phyloP scores from a whole-genome alignment of 2,113 vertebrate genomes.

The Planiliza haematocheilus region DNA sequence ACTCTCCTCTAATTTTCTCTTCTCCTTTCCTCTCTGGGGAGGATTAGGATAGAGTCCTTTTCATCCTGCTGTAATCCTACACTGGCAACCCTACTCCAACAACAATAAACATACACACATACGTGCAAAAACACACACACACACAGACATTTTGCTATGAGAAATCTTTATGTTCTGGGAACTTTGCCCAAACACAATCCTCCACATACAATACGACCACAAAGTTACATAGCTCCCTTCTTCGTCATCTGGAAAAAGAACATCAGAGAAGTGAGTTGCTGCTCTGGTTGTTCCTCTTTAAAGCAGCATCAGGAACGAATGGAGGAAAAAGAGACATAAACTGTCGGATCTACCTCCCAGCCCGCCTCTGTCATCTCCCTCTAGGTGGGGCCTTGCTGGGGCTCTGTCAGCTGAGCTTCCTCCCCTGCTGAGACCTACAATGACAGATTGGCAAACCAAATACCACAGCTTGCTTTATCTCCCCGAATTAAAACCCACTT shows the following conservation, averaged over 20 bases:
- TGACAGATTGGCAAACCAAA: constrained; percentile 77
- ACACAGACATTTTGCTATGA: constrained; percentile 26
- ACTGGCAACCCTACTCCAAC: constrained; percentile 63
- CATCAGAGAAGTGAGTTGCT: constrained; percentile 14
- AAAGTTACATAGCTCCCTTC: constrained; percentile 7
- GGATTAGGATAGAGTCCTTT: constrained; percentile 75
- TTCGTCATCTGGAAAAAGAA: constrained; percentile 9
- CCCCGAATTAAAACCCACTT: constrained; percentile 71
- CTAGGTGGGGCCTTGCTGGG: constrained; percentile 56
- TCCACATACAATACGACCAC: constrained; percentile 24
- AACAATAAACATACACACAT: constrained; percentile 51
- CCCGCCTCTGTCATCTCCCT: constrained; percentile 46
- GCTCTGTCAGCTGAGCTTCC: constrained; percentile 64
- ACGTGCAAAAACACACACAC: constrained; percentile 20
- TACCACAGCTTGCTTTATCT: constrained; percentile 70
- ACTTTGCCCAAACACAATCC: constrained; percentile 14
- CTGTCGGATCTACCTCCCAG: constrained; percentile 51
- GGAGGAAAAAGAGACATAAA: constrained; percentile 41
- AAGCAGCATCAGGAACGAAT: constrained; percentile 28
- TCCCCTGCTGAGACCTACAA: constrained; percentile 65
- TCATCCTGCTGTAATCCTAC: constrained; percentile 76
- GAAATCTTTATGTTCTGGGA: constrained; percentile 34
- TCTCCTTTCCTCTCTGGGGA: constrained; percentile 49
- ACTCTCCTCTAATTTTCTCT: constrained; percentile 18
- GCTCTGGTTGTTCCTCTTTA: constrained; percentile 14